Evolutionary conservation across 2,113 vertebrate species (phyloP).

Genomic region (Entosphenus tridentatus): DNA sequence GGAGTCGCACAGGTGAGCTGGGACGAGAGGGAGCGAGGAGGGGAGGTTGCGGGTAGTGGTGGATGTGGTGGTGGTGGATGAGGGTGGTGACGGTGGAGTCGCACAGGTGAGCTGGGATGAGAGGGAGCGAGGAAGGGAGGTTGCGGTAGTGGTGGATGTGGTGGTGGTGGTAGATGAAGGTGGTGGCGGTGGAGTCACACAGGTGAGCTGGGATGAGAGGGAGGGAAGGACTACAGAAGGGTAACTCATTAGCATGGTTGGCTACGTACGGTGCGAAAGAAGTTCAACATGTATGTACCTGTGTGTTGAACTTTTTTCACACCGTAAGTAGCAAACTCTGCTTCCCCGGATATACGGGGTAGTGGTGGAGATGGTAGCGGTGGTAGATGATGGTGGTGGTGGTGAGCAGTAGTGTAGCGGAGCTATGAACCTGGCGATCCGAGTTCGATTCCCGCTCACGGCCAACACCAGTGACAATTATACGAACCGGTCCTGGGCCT

Average conservation of each 20-base stretch:
- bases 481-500: too few relatives aligned
- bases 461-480: too few relatives aligned
- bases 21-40: too few relatives aligned
- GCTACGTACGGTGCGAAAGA: not conserved
- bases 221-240: not conserved
- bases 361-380: not conserved
- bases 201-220: not conserved
- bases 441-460: too few relatives aligned
- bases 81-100: not conserved
- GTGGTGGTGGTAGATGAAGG: not conserved
- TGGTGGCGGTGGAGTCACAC: not conserved
- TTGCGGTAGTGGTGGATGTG: too few relatives aligned
- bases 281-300: fast-evolving
- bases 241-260: not conserved
- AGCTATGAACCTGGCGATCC: too few relatives aligned
- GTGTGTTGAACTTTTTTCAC: too few relatives aligned
- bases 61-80: not conserved
- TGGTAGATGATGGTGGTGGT: too few relatives aligned
- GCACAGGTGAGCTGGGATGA: not conserved
- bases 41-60: not conserved
- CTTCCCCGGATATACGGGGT: not conserved
- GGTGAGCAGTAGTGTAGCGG: too few relatives aligned
- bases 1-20: not conserved
- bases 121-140: not conserved
- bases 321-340: too few relatives aligned